Evolutionary conservation across 2,888 invertebrate species (phyloP).

Genomic region (Acanthosepion lycidas): DNA sequence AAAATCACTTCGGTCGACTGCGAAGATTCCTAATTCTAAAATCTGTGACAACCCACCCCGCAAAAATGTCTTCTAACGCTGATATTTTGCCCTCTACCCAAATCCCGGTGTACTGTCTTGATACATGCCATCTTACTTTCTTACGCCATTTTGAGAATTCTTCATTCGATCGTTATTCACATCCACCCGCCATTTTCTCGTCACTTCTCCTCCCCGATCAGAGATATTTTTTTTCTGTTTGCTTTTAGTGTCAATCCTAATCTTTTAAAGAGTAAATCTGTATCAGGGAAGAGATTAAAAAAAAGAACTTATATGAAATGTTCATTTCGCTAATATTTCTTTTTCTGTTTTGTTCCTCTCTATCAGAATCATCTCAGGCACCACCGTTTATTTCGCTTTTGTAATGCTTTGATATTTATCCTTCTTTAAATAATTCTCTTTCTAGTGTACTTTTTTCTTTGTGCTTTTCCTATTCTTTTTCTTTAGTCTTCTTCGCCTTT

Average conservation of each 20-base stretch:
- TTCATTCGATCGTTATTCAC: not conserved
- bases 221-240: not conserved
- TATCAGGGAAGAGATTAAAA: not conserved
- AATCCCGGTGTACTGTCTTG: not conserved
- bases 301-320: not conserved
- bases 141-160: not conserved
- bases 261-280: not conserved
- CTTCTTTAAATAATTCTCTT: too few species aligned
- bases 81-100: not conserved
- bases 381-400: not conserved
- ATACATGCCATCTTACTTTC: not conserved
- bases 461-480: too few species aligned
- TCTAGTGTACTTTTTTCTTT: too few species aligned
- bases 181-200: not conserved
- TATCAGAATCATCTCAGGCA: not conserved
- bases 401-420: too few species aligned
- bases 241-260: not conserved
- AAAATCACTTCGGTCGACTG: not conserved
- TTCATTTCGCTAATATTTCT: not conserved
- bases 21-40: not conserved
- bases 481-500: too few species aligned
- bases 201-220: not conserved
- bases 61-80: not conserved
- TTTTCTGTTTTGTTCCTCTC: not conserved
- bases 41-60: not conserved